phyloP scores from a whole-genome alignment of 2,888 invertebrate genomes.

The Drymonia ruficornis region DNA sequence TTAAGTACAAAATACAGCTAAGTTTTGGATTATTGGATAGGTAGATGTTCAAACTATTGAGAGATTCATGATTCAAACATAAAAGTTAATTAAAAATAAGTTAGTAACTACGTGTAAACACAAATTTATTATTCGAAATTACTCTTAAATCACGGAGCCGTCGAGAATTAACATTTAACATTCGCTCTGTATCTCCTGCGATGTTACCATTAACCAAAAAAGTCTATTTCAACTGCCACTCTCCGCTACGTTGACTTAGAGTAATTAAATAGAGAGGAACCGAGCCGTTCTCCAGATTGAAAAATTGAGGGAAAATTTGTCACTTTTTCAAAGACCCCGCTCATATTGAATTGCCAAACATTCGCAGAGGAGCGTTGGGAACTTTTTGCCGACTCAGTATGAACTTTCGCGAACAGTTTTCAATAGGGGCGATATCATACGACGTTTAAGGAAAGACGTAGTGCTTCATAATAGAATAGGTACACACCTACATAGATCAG shows the following conservation, averaged over 20 bases:
- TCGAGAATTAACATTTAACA: conserved; percentile 30
- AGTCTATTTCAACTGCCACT: conserved; percentile 19
- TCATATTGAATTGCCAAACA: conserved; percentile 33
- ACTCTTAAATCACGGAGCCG: conserved; percentile 25
- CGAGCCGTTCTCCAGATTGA: conserved; percentile 27
- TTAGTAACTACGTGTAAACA: not conserved
- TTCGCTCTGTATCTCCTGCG: conserved; percentile 27
- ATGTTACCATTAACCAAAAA: conserved; percentile 22
- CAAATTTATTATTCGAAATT: conserved; percentile 20
- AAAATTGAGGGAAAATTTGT: conserved; percentile 41
- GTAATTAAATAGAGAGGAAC: conserved; percentile 35
- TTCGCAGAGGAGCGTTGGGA: conserved; percentile 21
- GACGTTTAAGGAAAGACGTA: conserved; percentile 10
- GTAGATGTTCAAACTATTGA: too few species aligned
- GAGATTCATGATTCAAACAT: too few species aligned
- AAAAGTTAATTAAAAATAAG: too few species aligned
- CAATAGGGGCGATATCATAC: conserved; percentile 26
- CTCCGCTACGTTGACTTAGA: conserved; percentile 31
- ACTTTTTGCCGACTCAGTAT: conserved; percentile 36
- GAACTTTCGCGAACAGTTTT: conserved; percentile 28
- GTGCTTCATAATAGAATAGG: not conserved
- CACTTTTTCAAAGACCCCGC: conserved; percentile 33
- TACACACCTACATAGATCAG: not conserved
- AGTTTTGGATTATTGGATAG: too few species aligned
- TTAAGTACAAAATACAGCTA: too few species aligned